Base-by-base conservation (phyloP, 2,888 invertebrate genomes). In the Dascillus cervinus region DNA sequence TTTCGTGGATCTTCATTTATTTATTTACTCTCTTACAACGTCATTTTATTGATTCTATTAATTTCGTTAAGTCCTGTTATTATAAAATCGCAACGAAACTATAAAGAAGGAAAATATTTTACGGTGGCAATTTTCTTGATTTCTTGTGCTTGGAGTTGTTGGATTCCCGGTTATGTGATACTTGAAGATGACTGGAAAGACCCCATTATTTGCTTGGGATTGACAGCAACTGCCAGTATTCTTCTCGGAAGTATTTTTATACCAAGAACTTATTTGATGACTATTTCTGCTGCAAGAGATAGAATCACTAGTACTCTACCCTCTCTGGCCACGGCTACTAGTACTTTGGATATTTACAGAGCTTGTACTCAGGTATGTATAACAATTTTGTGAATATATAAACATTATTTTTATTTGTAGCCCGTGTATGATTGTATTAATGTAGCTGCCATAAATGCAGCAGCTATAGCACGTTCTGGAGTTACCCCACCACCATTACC, bases 211-310 rank as follows among this genome's bases (percentile, higher is more conserved):
- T 74, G 76, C 14, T 62, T 72, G 28, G 81, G 79, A 1, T 58
- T 77, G 2, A 68, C 78, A 22, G 70, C 70, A 2, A 78, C 79
- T 0, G 77, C 76, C 0, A 75, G 77, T 49, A 67, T 73, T 1
- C 67, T 81, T 21, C 59, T 82, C 13, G 66, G 75, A 4, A 70
- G 73, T 0, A 67, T 82, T n/a, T 72, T 82, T 42, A 74, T 81
- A 50, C 81, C 82, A 0, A 65, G 80, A 28, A 77, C 79, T 0
- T 82, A 81, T 48, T 65, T 78, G 34, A 81, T 82, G 68, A 72
- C 77, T 3, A 71, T 74, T 2, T 72, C 77, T 13, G 69, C 75
- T 12, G 73, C 76, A 11, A 65, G 75, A 11, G 75, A 77, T 22
- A 73, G 77, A 43, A 66, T 73, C 41, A 70, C 72, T 2, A 71